Base-by-base conservation (phyloP, 2,113 vertebrate genomes). In the Saimiri boliviensis region DNA sequence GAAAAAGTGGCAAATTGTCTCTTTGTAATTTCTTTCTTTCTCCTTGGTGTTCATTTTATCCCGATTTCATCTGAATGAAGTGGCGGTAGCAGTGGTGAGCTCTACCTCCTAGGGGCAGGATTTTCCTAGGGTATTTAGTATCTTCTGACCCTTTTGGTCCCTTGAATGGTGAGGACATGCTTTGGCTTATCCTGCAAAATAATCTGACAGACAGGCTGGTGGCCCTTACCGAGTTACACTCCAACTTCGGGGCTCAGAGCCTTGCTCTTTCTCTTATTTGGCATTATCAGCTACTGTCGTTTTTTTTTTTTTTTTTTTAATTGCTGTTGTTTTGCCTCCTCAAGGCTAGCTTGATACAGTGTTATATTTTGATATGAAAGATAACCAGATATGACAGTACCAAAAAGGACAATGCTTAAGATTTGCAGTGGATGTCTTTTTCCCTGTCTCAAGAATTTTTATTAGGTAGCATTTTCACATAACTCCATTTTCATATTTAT, bases 11-110 rank as follows among this genome's bases (percentile, higher is more conserved):
- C 81, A 84, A 8, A 40, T 17, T 56, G 20, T 19, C 45, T 32
- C 84, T 63, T 70, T 6, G 2, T 10, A 40, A 32, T 74, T n/a
- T 58, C 40, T 60, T 73, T 52, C 12, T 17, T 32, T 85, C 6
- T 56, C n/a, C 5, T 6, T 45, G 60, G 47, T 68, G 58, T 40
- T 49, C 12, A 4, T 45, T 6, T 23, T 49, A 54, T 32, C 42
- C 54, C 12, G 66, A n/a, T 70, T 91, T 74, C 73, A 37, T 47
- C 30, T 21, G n/a, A 79, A 21, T 71, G 20, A 42, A 80, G 30
- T 6, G 12, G 25, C 5, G 19, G 40, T 4, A 1, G 73, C 2
- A 16, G n/a, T 0, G 5, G 2, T 19, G 60, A 77, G 13, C 16
- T 27, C 0, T 0, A 7, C 23, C 4, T 71, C 13, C 25, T 27